phyloP scores from a whole-genome alignment of 2,888 invertebrate genomes.

The Papilio demoleus region DNA sequence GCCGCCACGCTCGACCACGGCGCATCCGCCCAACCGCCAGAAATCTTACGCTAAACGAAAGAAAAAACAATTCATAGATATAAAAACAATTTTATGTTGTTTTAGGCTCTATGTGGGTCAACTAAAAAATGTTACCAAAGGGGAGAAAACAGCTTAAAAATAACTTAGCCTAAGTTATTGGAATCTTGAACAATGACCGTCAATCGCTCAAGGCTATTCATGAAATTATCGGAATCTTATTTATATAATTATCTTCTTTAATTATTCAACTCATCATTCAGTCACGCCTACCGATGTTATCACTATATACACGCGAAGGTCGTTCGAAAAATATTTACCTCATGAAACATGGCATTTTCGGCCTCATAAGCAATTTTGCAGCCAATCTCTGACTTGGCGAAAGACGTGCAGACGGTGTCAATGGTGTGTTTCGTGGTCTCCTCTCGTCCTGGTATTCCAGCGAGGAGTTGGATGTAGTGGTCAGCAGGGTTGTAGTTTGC shows the following conservation, averaged over 20 bases:
- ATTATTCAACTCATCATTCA: neutral
- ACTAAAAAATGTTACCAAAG: too few relatives aligned
- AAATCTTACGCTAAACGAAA: conserved; percentile 65
- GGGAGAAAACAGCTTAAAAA: too few relatives aligned
- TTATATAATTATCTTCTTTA: neutral
- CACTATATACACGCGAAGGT: neutral
- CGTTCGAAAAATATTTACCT: conserved; percentile 55
- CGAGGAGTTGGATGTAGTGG: conserved; percentile 94
- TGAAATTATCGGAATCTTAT: neutral
- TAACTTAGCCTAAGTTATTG: too few relatives aligned
- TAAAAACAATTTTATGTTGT: too few relatives aligned
- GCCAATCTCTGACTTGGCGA: conserved; percentile 86
- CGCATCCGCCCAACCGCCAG: conserved; percentile 70
- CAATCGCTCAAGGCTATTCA: neutral
- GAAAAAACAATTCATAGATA: neutral
- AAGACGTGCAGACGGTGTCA: conserved; percentile 90
- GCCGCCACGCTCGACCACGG: conserved; percentile 67
- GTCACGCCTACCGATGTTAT: neutral
- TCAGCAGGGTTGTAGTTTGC: conserved; percentile 97
- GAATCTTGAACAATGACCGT: neutral
- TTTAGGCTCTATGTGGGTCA: too few relatives aligned
- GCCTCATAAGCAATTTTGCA: conserved; percentile 84
- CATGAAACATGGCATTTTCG: conserved; percentile 72
- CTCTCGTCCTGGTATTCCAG: conserved; percentile 93
- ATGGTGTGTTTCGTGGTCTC: conserved; percentile 90